A percentile compares a stretch with the other conserved stretches of the same genome.
These are phyloP conservation scores for Meloidogyne exigua DNA, from an alignment of 1,140 invertebrate genomes.

Conservation along the genomic window DNA sequence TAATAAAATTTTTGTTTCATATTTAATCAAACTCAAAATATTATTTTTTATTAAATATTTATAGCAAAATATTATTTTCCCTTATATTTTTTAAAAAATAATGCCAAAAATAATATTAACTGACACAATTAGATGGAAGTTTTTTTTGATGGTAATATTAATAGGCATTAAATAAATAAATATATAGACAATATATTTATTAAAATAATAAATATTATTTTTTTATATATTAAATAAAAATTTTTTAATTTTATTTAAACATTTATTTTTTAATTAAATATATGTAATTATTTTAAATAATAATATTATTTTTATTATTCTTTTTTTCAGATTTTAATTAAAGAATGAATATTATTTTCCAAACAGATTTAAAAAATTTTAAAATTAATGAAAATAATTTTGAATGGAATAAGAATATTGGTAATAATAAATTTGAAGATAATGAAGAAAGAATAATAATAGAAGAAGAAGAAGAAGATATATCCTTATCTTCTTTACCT, in stretches of 20 bases:
- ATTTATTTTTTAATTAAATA: no score
- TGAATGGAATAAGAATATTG: not conserved
- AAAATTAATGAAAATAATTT: not conserved
- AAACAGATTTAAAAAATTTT: not conserved
- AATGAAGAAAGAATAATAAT: not conserved
- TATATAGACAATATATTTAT: not conserved
- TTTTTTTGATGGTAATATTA: not conserved
- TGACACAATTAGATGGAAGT: not conserved
- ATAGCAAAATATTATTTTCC: not conserved
- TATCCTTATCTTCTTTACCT: not conserved
- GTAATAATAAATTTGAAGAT: not conserved
- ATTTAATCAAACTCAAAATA: not conserved
- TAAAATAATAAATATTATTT: no score
- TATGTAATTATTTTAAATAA: no score
- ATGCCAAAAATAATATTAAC: constrained; percentile 1
- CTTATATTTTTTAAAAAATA: not conserved
- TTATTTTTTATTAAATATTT: not conserved
- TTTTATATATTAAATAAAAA: no score
- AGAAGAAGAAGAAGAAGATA: not conserved
- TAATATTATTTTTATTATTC: no score
- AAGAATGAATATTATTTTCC: not conserved
- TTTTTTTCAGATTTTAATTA: not conserved
- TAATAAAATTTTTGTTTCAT: not conserved
- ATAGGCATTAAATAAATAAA: not conserved
- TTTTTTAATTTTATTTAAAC: no score